A percentile compares a stretch with the other conserved stretches of the same genome.
These are phyloP conservation scores for Temnopleurus reevesii DNA, from an alignment of 53 echinoderm and acorn worm genomes.

Conservation along the genomic window DNA sequence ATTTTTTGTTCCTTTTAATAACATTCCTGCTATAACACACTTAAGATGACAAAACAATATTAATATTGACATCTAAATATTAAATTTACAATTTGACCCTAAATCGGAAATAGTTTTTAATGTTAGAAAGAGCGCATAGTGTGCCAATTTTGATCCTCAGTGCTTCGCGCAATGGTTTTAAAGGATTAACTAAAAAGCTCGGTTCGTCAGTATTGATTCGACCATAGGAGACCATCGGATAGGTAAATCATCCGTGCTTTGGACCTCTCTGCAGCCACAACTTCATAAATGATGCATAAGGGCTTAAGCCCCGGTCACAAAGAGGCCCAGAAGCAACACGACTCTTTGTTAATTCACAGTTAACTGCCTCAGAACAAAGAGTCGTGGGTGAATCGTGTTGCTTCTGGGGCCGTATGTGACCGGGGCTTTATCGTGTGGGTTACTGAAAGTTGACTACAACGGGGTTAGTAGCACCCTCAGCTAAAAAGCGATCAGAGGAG, in stretches of 20 bases:
- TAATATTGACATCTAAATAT: no score
- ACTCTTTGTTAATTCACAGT: no score
- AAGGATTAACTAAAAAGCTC: slow-evolving; percentile 8
- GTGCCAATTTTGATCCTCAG: background rate
- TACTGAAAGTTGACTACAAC: background rate
- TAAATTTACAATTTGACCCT: no score
- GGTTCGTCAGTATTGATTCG: background rate
- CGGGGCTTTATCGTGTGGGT: background rate
- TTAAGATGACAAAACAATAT: no score
- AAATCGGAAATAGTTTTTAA: no score
- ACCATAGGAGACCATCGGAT: background rate
- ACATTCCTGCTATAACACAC: no score
- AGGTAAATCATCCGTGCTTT: background rate
- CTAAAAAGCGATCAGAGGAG: background rate
- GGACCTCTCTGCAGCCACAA: background rate
- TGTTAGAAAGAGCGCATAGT: background rate
- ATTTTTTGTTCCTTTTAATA: no score
- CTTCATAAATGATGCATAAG: background rate
- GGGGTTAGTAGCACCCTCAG: background rate
- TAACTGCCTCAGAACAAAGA: no score
- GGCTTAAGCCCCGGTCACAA: no score
- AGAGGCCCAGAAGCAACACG: no score
- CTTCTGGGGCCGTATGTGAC: no score
- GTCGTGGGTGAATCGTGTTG: no score
- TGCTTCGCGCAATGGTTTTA: background rate